These are phyloP conservation scores for Lasiurus cinereus DNA, from an alignment of 2,113 vertebrate species.

Conservation along the genomic window DNA sequence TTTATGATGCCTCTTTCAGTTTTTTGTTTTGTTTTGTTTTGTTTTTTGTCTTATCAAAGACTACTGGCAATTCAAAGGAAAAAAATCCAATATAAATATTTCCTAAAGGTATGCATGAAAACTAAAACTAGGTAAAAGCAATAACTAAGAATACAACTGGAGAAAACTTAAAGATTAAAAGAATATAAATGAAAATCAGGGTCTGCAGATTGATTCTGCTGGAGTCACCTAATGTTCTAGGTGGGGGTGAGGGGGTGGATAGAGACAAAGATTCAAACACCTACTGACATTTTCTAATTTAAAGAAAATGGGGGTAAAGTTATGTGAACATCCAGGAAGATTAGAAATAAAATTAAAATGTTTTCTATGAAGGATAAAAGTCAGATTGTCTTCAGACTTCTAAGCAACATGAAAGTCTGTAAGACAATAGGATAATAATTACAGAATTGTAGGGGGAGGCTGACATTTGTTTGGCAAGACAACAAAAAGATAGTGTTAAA, in stretches of 20 bases:
- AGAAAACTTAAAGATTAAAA: neutral
- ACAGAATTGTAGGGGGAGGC: neutral
- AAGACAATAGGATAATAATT: neutral
- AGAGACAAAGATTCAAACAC: neutral
- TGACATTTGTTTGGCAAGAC: neutral
- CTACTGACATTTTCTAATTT: neutral
- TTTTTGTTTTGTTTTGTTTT: no score
- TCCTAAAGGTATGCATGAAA: neutral
- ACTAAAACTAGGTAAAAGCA: neutral
- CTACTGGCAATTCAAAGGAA: constrained; percentile 11
- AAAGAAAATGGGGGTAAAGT: neutral
- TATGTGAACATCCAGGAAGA: neutral
- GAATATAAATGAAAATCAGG: constrained; percentile 18
- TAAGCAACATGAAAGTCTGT: neutral
- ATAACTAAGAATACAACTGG: constrained; percentile 3
- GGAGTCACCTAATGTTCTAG: neutral
- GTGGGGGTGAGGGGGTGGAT: neutral
- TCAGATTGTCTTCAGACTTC: neutral
- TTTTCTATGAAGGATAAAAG: constrained; percentile 16
- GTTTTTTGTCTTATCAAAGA: neutral
- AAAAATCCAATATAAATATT: neutral
- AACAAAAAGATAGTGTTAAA: constrained; percentile 4
- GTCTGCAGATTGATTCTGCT: neutral
- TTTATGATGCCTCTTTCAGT: constrained; percentile 4
- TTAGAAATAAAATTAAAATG: constrained; percentile 22